Evolutionary conservation across 2,888 invertebrate species (phyloP).

Genomic region (Agrotis puta): DNA sequence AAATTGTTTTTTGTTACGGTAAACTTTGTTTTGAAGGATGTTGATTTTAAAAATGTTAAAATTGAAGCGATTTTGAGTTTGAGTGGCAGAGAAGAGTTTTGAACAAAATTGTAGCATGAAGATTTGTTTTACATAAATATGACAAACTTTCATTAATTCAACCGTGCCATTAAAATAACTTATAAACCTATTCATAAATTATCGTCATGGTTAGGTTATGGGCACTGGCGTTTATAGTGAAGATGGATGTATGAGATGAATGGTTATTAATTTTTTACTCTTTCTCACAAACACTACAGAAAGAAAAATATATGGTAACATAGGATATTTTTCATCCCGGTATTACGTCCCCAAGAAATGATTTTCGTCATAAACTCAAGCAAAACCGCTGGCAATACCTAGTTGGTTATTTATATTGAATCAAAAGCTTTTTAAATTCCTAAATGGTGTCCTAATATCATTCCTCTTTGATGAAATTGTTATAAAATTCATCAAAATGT

Average conservation of each 20-base stretch:
- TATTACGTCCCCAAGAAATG: too few relatives aligned
- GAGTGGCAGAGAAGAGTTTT: not conserved
- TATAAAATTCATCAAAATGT: constrained; percentile 25
- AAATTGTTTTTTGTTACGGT: constrained; percentile 32
- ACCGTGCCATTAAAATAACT: not conserved
- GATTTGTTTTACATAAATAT: not conserved
- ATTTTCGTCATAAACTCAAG: too few relatives aligned
- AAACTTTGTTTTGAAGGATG: constrained; percentile 6
- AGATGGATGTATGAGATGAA: too few relatives aligned
- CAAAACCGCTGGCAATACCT: too few relatives aligned
- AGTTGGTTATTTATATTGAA: not conserved
- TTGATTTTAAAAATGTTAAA: not conserved
- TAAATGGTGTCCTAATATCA: not conserved
- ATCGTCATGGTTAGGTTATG: not conserved
- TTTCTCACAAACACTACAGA: too few relatives aligned
- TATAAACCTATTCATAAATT: not conserved
- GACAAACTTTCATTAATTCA: not conserved
- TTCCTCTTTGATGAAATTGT: constrained; percentile 26
- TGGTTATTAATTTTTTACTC: too few relatives aligned
- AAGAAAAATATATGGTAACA: too few relatives aligned
- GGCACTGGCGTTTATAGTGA: not conserved
- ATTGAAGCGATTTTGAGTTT: not conserved
- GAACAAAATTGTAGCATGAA: not conserved
- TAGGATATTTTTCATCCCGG: too few relatives aligned
- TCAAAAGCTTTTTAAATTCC: constrained; percentile 10